Evolutionary conservation across 2,888 invertebrate genomes (phyloP).

Genomic region (Exocentrus adspersus): DNA sequence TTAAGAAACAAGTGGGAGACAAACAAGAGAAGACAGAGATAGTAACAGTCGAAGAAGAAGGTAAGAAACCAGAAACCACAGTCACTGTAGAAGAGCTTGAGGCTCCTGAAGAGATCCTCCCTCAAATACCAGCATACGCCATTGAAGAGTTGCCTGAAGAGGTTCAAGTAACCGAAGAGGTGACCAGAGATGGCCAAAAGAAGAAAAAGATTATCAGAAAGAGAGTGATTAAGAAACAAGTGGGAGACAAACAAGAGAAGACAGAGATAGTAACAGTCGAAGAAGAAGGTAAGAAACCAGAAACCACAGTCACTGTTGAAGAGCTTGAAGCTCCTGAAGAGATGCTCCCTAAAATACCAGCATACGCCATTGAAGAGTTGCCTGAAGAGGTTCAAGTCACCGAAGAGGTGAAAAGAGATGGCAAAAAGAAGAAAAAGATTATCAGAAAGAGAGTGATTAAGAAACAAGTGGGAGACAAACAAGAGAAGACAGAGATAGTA

Average conservation of each 20-base stretch:
- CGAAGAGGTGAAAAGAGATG: slow-evolving; percentile 47
- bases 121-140: slow-evolving; percentile 45
- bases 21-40: slow-evolving; percentile 57
- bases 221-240: slow-evolving; percentile 51
- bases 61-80: slow-evolving; percentile 50
- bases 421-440: slow-evolving; percentile 52
- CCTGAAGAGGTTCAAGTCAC: slow-evolving; percentile 56
- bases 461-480: slow-evolving; percentile 57
- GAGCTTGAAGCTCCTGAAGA: slow-evolving; percentile 54
- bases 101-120: slow-evolving; percentile 39
- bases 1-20: slow-evolving; percentile 58
- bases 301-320: slow-evolving; percentile 60
- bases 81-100: slow-evolving; percentile 52
- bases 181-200: slow-evolving; percentile 47
- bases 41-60: slow-evolving; percentile 57
- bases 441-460: slow-evolving; percentile 63
- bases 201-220: slow-evolving; percentile 55
- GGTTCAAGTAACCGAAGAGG: slow-evolving; percentile 52
- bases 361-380: slow-evolving; percentile 45
- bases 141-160: slow-evolving; percentile 53
- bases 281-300: slow-evolving; percentile 58
- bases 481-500: slow-evolving; percentile 57
- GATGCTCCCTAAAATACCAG: slow-evolving; percentile 17
- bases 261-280: slow-evolving; percentile 53
- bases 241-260: slow-evolving; percentile 51